phyloP scores from a whole-genome alignment of 2,113 vertebrate species.

The Motacilla alba region DNA sequence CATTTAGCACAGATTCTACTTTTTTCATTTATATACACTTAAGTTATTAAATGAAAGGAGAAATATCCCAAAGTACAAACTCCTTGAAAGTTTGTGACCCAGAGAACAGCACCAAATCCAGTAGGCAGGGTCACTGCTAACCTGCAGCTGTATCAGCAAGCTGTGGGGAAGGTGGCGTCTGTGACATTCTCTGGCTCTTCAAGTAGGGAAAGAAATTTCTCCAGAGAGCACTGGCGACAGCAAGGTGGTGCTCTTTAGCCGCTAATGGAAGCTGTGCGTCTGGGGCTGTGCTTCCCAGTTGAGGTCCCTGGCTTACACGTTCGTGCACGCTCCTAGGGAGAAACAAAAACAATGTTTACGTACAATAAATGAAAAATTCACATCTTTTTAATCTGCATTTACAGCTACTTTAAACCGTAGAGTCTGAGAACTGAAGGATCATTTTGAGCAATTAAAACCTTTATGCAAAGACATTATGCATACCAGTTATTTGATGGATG shows the following conservation, averaged over 20 bases:
- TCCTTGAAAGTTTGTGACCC: not conserved
- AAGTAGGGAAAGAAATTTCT: slow-evolving; percentile 90
- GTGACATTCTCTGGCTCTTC: slow-evolving; percentile 86
- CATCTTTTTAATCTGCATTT: slow-evolving; percentile 23
- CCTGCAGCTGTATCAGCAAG: slow-evolving; percentile 93
- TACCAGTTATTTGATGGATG: slow-evolving; percentile 72
- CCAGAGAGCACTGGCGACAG: slow-evolving; percentile 87
- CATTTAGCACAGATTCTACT: not conserved
- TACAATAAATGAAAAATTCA: slow-evolving; percentile 8
- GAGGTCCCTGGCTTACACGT: slow-evolving; percentile 71
- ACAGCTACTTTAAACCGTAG: not conserved
- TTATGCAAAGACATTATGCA: slow-evolving; percentile 58
- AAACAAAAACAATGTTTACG: slow-evolving; percentile 55
- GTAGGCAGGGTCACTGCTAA: slow-evolving; percentile 54
- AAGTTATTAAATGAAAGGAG: not conserved
- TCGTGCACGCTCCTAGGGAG: slow-evolving; percentile 79
- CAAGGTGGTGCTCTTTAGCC: slow-evolving; percentile 95
- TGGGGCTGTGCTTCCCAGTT: slow-evolving; percentile 38
- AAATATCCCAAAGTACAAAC: not conserved
- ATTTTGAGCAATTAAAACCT: slow-evolving; percentile 66
- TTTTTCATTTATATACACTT: not conserved
- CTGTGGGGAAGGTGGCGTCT: slow-evolving; percentile 79
- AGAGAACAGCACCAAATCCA: not conserved
- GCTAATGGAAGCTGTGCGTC: slow-evolving; percentile 60
- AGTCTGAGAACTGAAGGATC: slow-evolving; percentile 40